A percentile compares a stretch with the other conserved stretches of the same genome.
Evolutionary conservation across 2,113 vertebrate species (phyloP).

Genomic region (Nesoenas mayeri): DNA sequence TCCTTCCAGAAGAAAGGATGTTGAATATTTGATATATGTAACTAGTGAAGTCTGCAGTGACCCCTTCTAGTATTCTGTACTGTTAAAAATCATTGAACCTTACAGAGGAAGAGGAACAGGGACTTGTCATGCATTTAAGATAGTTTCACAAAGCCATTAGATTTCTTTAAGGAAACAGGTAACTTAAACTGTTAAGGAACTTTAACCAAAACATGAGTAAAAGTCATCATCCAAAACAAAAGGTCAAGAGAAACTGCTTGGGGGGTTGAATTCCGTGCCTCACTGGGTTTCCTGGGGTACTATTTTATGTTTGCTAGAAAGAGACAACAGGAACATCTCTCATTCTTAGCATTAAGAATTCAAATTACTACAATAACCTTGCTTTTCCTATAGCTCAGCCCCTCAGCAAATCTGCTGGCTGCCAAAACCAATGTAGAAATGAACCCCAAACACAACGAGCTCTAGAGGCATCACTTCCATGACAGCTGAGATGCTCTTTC

Average conservation of each 20-base stretch:
- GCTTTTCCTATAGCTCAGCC: neutral
- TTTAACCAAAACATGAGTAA: neutral
- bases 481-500: neutral
- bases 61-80: neutral
- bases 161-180: neutral
- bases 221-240: neutral
- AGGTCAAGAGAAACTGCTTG: neutral
- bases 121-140: neutral
- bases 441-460: neutral
- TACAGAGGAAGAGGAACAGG: neutral
- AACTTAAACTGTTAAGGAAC: neutral
- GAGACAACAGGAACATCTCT: neutral
- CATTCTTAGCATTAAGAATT: neutral
- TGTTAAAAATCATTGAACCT: conserved; percentile 2
- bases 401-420: neutral
- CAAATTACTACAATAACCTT: neutral
- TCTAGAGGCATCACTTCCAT: neutral
- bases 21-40: conserved; percentile 14
- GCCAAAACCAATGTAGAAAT: neutral
- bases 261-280: neutral
- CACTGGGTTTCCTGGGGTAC: neutral
- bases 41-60: neutral
- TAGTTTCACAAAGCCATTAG: neutral
- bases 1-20: conserved; percentile 14
- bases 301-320: neutral